phyloP scores from a whole-genome alignment of 2,888 invertebrate species.

The Carpatolechia fugitivella region DNA sequence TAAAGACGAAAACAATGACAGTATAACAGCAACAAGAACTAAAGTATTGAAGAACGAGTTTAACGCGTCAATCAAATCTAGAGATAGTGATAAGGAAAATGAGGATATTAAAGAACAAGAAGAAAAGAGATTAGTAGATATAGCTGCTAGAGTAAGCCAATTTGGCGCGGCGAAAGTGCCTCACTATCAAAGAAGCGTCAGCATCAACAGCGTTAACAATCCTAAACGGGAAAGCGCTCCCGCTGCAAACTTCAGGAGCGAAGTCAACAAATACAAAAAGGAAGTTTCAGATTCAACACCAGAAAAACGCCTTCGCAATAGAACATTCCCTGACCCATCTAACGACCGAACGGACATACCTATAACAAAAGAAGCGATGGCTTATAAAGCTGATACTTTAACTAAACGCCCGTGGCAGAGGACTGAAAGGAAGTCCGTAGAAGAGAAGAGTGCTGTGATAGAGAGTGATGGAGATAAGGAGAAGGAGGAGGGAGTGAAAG shows the following conservation, averaged over 20 bases:
- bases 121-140: conserved; percentile 64
- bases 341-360: conserved; percentile 72
- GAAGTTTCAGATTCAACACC: conserved; percentile 75
- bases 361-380: conserved; percentile 62
- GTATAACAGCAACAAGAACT: conserved; percentile 45
- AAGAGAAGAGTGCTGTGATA: conserved; percentile 67
- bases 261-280: conserved; percentile 72
- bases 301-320: conserved; percentile 68
- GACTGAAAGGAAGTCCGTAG: conserved; percentile 54
- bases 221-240: conserved; percentile 69
- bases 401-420: conserved; percentile 68
- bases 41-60: conserved; percentile 68
- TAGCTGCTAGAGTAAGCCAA: conserved; percentile 66
- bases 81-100: conserved; percentile 88
- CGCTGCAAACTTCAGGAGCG: conserved; percentile 49
- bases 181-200: conserved; percentile 69
- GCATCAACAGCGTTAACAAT: conserved; percentile 62
- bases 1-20: conserved; percentile 48
- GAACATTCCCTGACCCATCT: conserved; percentile 72
- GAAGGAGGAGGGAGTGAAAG: conserved; percentile 50
- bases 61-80: conserved; percentile 77
- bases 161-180: conserved; percentile 49
- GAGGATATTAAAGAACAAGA: conserved; percentile 62
- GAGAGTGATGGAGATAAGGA: conserved; percentile 59
- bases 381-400: conserved; percentile 68